phyloP scores from a whole-genome alignment of 2,797 vertebrate genomes.

The Carcharodon carcharias region DNA sequence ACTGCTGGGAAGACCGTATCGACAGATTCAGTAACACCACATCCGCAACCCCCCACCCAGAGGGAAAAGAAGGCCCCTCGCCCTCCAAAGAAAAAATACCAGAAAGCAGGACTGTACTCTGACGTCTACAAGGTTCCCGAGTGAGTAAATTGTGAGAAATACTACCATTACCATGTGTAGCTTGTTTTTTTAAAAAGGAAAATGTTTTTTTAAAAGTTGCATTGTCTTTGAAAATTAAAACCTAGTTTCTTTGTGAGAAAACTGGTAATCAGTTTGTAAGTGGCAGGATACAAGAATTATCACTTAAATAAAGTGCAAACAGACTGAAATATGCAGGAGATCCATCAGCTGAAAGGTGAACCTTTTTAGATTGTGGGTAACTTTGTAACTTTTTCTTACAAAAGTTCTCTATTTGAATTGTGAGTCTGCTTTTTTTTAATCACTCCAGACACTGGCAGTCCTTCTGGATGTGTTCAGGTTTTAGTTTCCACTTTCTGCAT shows the following conservation, averaged over 20 bases:
- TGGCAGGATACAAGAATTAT: background rate
- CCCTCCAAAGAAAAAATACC: conserved; percentile 82
- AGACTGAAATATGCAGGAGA: background rate
- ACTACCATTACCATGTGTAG: background rate
- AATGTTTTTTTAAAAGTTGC: no score
- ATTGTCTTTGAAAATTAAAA: background rate
- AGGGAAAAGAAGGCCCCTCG: conserved; percentile 70
- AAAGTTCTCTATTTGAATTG: background rate
- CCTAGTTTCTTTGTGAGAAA: background rate
- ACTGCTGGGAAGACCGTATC: conserved; percentile 55
- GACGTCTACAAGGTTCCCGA: conserved; percentile 91
- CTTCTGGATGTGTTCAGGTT: background rate
- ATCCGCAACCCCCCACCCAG: conserved; percentile 55
- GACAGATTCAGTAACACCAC: conserved; percentile 55
- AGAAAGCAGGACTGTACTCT: conserved; percentile 93
- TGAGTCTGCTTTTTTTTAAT: background rate
- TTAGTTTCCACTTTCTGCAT: background rate
- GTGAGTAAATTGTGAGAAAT: conserved; percentile 61
- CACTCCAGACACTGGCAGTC: background rate
- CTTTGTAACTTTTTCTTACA: background rate
- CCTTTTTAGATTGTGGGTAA: background rate
- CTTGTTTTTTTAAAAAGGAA: background rate
- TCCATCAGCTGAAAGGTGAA: background rate
- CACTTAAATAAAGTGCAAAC: background rate
- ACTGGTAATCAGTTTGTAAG: background rate